Percentiles rank a stretch among this genome's conserved stretches.
phyloP scores from a whole-genome alignment of 2,888 invertebrate species.

The Steromphala cineraria region DNA sequence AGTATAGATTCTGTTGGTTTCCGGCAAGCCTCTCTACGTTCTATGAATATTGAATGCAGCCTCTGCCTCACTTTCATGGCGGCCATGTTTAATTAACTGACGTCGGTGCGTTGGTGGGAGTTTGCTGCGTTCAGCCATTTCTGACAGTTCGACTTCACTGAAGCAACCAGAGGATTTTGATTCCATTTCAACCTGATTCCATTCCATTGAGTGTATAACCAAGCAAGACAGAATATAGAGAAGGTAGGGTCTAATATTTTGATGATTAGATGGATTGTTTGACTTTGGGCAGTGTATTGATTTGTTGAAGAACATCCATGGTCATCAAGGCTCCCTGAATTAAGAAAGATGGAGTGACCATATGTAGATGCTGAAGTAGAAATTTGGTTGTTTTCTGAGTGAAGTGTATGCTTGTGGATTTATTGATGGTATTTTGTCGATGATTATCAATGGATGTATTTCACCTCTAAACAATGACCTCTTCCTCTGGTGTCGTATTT shows the following conservation, averaged over 20 bases:
- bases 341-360: no score
- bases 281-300: no score
- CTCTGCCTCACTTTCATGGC: not conserved
- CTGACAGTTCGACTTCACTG: slow-evolving; percentile 1
- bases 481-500: no score
- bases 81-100: slow-evolving; percentile 5
- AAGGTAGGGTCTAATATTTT: not conserved
- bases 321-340: no score
- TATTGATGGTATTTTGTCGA: no score
- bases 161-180: not conserved
- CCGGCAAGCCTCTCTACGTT: not conserved
- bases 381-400: no score
- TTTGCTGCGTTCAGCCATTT: not conserved
- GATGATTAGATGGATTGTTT: no score
- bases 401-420: no score
- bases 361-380: no score
- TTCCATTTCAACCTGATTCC: not conserved
- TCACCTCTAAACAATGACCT: no score
- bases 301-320: no score
- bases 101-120: slow-evolving; percentile 2
- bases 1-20: not conserved
- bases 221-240: not conserved
- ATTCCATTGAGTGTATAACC: not conserved
- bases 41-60: slow-evolving; percentile 8
- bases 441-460: no score